Evolutionary conservation across 64 coral and sea anemone species (phyloP).

Genomic region (Hydrozoanthus tunicans): DNA sequence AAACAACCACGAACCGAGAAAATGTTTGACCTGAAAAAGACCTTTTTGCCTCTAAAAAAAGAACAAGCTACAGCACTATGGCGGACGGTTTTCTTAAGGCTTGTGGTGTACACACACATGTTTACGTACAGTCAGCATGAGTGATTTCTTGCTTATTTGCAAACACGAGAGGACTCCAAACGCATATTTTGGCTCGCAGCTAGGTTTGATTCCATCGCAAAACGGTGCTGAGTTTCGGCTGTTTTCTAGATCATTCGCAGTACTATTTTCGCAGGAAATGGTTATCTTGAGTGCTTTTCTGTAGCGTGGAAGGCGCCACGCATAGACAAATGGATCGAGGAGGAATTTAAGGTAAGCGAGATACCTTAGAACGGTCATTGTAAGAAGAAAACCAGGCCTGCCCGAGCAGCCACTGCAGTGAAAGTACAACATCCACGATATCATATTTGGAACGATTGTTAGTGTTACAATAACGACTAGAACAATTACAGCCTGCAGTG

Average conservation of each 20-base stretch:
- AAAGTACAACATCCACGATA: conserved; percentile 48
- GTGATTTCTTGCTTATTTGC: background rate
- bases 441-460: conserved; percentile 55
- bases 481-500: background rate
- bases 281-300: conserved; percentile 24
- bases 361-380: conserved; percentile 14
- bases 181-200: background rate
- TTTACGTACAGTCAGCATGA: background rate
- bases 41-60: too few species aligned
- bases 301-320: conserved; percentile 44
- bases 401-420: conserved; percentile 7
- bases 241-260: background rate
- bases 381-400: background rate
- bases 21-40: too few species aligned
- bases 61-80: too few species aligned
- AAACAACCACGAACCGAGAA: too few species aligned
- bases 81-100: too few species aligned
- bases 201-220: conserved; percentile 27
- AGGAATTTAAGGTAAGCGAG: conserved; percentile 49
- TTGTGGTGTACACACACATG: background rate
- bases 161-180: background rate
- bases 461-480: conserved; percentile 36
- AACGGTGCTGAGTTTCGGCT: conserved; percentile 13
- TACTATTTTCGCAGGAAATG: conserved; percentile 5
- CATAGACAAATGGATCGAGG: conserved; percentile 37